Conservation (phyloP, 2,113 vertebrate species). For the Paraplagusia blochii region DNA sequence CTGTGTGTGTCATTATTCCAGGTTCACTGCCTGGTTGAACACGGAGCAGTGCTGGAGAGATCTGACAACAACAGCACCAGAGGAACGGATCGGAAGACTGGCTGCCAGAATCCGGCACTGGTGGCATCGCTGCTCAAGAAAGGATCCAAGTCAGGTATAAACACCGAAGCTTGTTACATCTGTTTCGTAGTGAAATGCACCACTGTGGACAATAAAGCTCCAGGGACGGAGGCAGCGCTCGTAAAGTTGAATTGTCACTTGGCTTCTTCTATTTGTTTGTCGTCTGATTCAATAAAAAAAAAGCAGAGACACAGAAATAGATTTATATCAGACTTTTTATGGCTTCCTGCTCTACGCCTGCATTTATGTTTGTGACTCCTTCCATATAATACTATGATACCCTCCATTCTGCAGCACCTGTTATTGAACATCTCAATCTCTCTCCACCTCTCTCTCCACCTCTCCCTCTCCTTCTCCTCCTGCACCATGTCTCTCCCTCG, state of each 20-base stretch:
- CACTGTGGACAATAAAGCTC: conserved; percentile 3
- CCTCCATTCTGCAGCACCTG: conserved; percentile 9
- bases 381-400: conserved; percentile 9
- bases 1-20: conserved; percentile 43
- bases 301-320: too few species aligned
- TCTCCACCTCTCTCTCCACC: conserved; percentile 24
- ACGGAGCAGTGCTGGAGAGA: conserved; percentile 88
- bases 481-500: conserved; percentile 25
- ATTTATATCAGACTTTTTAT: too few species aligned
- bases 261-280: too few species aligned
- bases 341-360: not conserved
- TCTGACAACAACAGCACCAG: conserved; percentile 87
- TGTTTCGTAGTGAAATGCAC: not conserved
- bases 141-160: conserved; percentile 88
- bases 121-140: conserved; percentile 90
- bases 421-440: conserved; percentile 36
- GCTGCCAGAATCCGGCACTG: conserved; percentile 88
- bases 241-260: too few species aligned
- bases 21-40: conserved; percentile 93
- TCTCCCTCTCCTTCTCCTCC: conserved; percentile 16
- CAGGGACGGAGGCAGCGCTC: not conserved
- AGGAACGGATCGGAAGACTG: conserved; percentile 83
- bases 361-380: not conserved
- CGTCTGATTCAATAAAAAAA: too few species aligned
- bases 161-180: not conserved